Base-by-base conservation (phyloP, 2,888 invertebrate species). In the Drosophila maculinotata region DNA sequence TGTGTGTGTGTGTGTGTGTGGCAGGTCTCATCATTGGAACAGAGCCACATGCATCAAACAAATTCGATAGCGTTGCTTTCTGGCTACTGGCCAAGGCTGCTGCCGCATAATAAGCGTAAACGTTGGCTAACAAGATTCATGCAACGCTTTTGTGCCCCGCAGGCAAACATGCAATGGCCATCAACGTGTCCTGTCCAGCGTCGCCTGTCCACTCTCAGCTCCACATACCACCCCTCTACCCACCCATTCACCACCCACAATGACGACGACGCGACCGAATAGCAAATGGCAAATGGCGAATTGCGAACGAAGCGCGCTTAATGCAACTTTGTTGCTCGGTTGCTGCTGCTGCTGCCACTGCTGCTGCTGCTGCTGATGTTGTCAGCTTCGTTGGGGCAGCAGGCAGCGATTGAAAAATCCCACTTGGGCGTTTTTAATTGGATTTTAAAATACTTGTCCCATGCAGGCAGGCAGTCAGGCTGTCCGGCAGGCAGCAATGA, bases 391-490 rank as follows among this genome's bases (percentile, higher is more conserved):
- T 12, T 53, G 54, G 35, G 45, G 57, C 54, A 60, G 62, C 69
- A 49, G 66, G 82, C 87, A 87, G 82, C 88, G 89, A 89, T 90
- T 90, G 89, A 89, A 89, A 87, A 89, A 80, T 89, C 89, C 88
- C 89, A 84, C 81, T 83, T 81, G 89, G 88, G 89, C 87, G 88
- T 90, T 89, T 90, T 91, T 91, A 91, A 91, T 91, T 91, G 91
- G 91, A 91, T 91, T 91, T 91, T 90, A 90, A 91, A 91, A 90
- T 89, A 90, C 91, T 90, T 84, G 76, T 79, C 74, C 75, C 83
- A 84, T 87, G 67, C 88, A 84, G 71, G 49, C 74, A 45, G 60
- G 47, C 66, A 58, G 39, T 15, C 62, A 44, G 53, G 17, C 59
- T 42, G 30, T 8, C 59, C 25, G 44, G 15, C 44, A 44, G 31